Evolutionary conservation across 2,888 invertebrate species (phyloP).

Genomic region (Tineola bisselliella): DNA sequence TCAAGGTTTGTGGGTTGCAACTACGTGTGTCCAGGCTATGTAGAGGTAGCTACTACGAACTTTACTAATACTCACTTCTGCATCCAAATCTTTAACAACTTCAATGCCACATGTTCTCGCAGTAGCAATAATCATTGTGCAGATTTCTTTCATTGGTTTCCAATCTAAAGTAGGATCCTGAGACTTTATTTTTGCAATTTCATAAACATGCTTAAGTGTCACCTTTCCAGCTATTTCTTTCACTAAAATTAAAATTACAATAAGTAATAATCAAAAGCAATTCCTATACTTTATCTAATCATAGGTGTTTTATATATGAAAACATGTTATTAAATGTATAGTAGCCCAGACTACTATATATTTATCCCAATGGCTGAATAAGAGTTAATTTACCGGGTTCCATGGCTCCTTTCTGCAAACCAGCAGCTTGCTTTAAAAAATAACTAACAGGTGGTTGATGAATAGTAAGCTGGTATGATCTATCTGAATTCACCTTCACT

Average conservation of each 20-base stretch:
- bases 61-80: constrained; percentile 64
- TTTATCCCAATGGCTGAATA: too few relatives aligned
- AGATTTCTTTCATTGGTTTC: constrained; percentile 75
- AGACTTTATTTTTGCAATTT: constrained; percentile 97
- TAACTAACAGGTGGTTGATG: constrained; percentile 89
- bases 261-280: too few relatives aligned
- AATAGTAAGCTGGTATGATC: constrained; percentile 82
- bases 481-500: constrained; percentile 85
- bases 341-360: too few relatives aligned
- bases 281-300: too few relatives aligned
- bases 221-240: constrained; percentile 87
- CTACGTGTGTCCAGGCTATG: too few relatives aligned
- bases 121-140: constrained; percentile 78
- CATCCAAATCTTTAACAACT: constrained; percentile 79
- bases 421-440: constrained; percentile 95
- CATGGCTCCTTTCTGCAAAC: constrained; percentile 85
- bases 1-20: too few relatives aligned
- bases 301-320: too few relatives aligned
- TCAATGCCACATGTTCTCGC: constrained; percentile 87
- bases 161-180: constrained; percentile 80
- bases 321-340: too few relatives aligned
- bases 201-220: constrained; percentile 94
- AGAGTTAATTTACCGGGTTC: constrained; percentile 34
- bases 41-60: too few relatives aligned
- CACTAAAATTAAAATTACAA: constrained; percentile 49